Evolutionary conservation across 2,113 vertebrate genomes (phyloP), one percentile per base, ranked within the genome.

Genomic region (Caranx ignobilis): DNA sequence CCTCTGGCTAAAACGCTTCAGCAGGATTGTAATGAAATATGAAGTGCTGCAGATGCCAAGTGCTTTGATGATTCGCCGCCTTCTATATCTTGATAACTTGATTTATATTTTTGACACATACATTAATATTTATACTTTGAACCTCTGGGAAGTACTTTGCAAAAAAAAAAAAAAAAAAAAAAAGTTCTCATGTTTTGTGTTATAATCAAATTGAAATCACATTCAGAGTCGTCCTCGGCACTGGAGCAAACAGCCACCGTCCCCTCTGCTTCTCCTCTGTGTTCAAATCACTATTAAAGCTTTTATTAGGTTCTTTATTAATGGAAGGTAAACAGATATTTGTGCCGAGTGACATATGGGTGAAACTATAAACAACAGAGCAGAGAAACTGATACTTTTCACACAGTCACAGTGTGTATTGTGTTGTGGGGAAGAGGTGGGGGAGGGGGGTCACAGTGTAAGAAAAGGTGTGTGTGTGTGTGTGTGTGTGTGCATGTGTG

Each of bases 351-450:
- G 61, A 66, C 43, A 75, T 56, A 59, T 61, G 32, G 45, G 59
- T 61, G 65, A 79, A 60, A 74, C 79, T 78, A 4, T 32, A 45
- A 71, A 66, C 59, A 50, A 6, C 52, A 39, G 60, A 7, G 11
- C 8, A 48, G 66, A 48, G 65, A 71, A 47, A 67, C 67, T 41
- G 70, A 69, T 55, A 47, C 64, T n/a, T 56, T 31, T 65, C 71
- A 70, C 75, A 71, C 75, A 56, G 83, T 73, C 77, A 68, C 32
- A 5, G 59, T 41, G 60, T 15, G 11, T 71, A 56, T 48, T 79
- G 57, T 62, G 69, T 69, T 31, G 34, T 64, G 45, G 4, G 54
- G 73, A 73, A 57, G 75, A 66, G 71, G 70, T 41, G 67, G 48
- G 50, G 52, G 13, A 16, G 12, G 15, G 26, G 64, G 34, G 15